A percentile compares a stretch with the other conserved stretches of the same genome.
Evolutionary conservation across 2,113 vertebrate genomes (phyloP).

Genomic region (Lota lota): DNA sequence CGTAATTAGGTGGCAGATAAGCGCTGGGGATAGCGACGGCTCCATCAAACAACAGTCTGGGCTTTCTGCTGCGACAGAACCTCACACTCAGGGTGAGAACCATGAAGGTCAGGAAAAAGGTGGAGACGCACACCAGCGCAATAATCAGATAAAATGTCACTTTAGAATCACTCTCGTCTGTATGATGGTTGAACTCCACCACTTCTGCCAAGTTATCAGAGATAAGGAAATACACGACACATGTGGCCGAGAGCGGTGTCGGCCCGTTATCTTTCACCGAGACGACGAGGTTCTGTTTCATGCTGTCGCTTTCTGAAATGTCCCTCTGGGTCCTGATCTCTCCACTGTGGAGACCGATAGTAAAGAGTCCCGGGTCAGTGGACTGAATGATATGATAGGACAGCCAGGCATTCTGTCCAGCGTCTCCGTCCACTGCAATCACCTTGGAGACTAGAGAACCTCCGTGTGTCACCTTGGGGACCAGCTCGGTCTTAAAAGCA

Average conservation of each 20-base stretch:
- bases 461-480: constrained; percentile 65
- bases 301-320: constrained; percentile 51
- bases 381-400: constrained; percentile 58
- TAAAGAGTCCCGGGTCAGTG: constrained; percentile 57
- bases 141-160: constrained; percentile 63
- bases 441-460: constrained; percentile 76
- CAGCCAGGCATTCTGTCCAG: constrained; percentile 61
- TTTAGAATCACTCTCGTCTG: constrained; percentile 31
- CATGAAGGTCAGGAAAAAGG: not conserved
- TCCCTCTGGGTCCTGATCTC: constrained; percentile 55
- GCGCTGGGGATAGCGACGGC: not conserved
- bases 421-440: constrained; percentile 66
- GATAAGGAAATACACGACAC: constrained; percentile 46
- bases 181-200: constrained; percentile 47
- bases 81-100: not conserved
- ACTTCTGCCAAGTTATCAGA: constrained; percentile 60
- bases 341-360: constrained; percentile 54
- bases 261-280: constrained; percentile 55
- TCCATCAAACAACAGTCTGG: not conserved
- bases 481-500: constrained; percentile 69
- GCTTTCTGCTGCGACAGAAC: not conserved
- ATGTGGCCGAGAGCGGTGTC: constrained; percentile 51
- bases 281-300: constrained; percentile 56
- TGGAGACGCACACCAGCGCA: constrained; percentile 28
- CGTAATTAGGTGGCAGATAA: not conserved